Conservation (phyloP, 2,888 invertebrate genomes). For the Ormia ochracea region DNA sequence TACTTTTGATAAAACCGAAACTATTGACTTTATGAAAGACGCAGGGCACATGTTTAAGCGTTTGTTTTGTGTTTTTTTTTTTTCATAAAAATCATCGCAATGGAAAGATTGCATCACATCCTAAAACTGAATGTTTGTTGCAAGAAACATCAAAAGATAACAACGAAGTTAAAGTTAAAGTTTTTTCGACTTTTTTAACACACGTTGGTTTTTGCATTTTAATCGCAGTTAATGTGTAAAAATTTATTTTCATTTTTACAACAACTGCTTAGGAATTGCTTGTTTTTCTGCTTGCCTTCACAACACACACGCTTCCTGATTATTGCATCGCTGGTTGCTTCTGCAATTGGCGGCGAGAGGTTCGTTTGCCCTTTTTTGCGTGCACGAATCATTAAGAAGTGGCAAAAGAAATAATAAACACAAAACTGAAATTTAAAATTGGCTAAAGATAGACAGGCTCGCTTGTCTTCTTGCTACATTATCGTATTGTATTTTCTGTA, state of each 20-base stretch:
- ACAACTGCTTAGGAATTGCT: conserved; percentile 48
- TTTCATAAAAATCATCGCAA: conserved; percentile 25
- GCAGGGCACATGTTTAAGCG: not conserved
- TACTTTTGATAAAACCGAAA: not conserved
- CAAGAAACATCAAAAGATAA: not conserved
- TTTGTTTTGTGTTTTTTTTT: not conserved
- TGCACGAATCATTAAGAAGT: conserved; percentile 43
- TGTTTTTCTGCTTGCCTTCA: conserved; percentile 15
- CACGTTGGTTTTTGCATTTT: not conserved
- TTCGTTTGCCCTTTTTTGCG: conserved; percentile 55
- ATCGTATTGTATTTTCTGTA: not conserved
- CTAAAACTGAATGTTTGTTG: conserved; percentile 29
- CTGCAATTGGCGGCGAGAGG: conserved; percentile 1
- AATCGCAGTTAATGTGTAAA: conserved; percentile 36
- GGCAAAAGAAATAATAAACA: not conserved
- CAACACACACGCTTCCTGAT: conserved; percentile 46
- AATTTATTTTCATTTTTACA: conserved; percentile 48
- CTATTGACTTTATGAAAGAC: not conserved
- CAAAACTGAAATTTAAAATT: conserved; percentile 23
- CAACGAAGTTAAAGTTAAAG: not conserved
- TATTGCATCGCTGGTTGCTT: conserved; percentile 9
- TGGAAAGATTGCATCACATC: conserved; percentile 50
- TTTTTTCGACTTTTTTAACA: conserved; percentile 3
- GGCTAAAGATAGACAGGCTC: conserved; percentile 35
- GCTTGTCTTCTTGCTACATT: conserved; percentile 34